Evolutionary conservation across 1,140 invertebrate genomes (phyloP), one percentile per base, ranked within the genome.

Genomic region (Aethina tumida): DNA sequence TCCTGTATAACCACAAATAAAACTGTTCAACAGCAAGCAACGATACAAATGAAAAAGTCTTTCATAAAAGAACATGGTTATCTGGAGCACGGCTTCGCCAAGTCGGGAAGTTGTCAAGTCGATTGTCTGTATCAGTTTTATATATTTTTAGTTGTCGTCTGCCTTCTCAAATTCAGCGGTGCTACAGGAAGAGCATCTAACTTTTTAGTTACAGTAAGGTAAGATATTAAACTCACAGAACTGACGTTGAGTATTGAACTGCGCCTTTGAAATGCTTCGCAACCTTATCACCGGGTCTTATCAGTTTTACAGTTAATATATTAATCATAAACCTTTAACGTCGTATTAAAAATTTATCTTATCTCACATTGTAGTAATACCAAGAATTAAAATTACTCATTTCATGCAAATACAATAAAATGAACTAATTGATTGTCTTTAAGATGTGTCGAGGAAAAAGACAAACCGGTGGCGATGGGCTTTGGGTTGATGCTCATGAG

Each of bases 401-500:
- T 18, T 35, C n/a, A 24, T 14, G 32, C 31, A 4, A 33, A 30
- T 26, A 34, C 34, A 34, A 33, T 33, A 19, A 10, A 33, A 2
- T n/a, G 21, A n/a, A 2, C 14, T 10, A 10, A 33, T 5, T 33
- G 31, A 9, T 3, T 29, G 9, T 22, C 35, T 57, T 54, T 9
- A 46, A 69, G 75, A 51, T 80, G 77, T 55, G 77, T 81, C 1
- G 75, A 78, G 6, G 77, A 81, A 47, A 74, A 75, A 52, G 79
- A 81, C 51, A 81, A 81, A 53, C 67, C 78, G 1, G 75, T 79
- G 0, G 74, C 79, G 0, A 77, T 81, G 72, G 78, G 76, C 18
- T 74, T 81, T 33, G 69, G 71, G 27, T 58, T 80, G 43, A 76
- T 69, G 41, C 63, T 79, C 21, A 72, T 78, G 66, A 78, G 76